A percentile compares a stretch with the other conserved stretches of the same genome.
Evolutionary conservation across 2,888 invertebrate species (phyloP).

Genomic region (Latrodectus hesperus): DNA sequence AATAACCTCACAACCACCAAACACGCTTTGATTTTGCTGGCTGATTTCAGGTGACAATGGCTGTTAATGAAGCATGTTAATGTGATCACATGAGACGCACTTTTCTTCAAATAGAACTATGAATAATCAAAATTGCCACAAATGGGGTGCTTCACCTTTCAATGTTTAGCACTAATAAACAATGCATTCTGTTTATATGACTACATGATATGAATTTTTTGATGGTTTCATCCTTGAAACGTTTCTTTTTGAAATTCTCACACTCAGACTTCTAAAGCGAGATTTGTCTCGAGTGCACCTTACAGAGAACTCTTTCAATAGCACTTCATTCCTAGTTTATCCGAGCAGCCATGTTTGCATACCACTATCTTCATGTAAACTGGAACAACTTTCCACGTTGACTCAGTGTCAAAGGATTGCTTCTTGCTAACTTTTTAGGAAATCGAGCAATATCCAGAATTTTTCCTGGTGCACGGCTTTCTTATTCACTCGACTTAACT

Average conservation of each 20-base stretch:
- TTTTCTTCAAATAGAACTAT: not conserved
- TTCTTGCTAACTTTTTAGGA: not conserved
- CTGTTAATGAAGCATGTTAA: not conserved
- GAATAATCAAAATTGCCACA: not conserved
- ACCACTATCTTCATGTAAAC: not conserved
- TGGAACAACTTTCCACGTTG: not conserved
- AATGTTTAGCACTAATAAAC: not conserved
- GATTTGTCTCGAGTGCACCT: not conserved
- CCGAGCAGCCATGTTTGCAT: not conserved
- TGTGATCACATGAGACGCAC: not conserved
- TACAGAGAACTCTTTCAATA: not conserved
- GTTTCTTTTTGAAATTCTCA: not conserved
- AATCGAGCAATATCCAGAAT: not conserved
- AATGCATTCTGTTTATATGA: not conserved
- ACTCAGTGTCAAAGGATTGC: not conserved
- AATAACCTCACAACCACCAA: not conserved
- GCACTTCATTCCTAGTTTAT: not conserved
- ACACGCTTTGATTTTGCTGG: not conserved
- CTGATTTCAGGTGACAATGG: not conserved
- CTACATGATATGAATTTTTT: not conserved
- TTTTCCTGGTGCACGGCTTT: not conserved
- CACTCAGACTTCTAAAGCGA: not conserved
- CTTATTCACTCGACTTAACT: not conserved
- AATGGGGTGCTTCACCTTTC: not conserved
- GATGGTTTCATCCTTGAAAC: not conserved